These are phyloP conservation scores for Rotaria sp. DNA, from an alignment of 2,888 invertebrate genomes.

Conservation along the genomic window DNA sequence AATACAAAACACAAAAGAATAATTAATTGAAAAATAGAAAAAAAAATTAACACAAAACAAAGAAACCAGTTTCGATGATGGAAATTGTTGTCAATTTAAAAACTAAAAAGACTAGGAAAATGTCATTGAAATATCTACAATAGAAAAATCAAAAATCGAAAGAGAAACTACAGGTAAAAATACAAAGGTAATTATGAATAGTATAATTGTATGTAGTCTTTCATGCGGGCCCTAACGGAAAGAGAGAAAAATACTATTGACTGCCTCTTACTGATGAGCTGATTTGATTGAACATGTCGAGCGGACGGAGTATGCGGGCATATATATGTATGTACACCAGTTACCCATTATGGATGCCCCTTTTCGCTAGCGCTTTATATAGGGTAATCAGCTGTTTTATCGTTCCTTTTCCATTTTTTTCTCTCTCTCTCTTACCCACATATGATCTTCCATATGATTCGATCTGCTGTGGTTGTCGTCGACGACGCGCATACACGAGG, in stretches of 20 bases:
- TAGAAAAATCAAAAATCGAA: neutral
- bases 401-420: neutral
- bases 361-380: neutral
- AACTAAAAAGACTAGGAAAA: conserved; percentile 15
- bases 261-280: neutral
- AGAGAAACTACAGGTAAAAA: neutral
- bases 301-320: neutral
- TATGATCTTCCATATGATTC: conserved; percentile 22
- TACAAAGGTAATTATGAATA: neutral
- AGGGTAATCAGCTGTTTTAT: conserved; percentile 19
- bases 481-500: neutral
- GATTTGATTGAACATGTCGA: conserved; percentile 4
- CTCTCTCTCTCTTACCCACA: neutral
- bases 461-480: conserved; percentile 6
- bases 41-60: neutral
- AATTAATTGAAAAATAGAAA: neutral
- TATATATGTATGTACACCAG: neutral
- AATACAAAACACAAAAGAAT: too few species aligned
- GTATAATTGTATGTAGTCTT: neutral
- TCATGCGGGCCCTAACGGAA: neutral
- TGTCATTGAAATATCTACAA: conserved; percentile 4
- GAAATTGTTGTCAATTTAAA: neutral
- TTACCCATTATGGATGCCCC: conserved; percentile 12
- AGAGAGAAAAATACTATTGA: neutral
- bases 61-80: neutral